Percentiles rank a stretch among this genome's conserved stretches.
phyloP scores from a whole-genome alignment of 1,140 invertebrate species.

The Phthorimaea operculella region DNA sequence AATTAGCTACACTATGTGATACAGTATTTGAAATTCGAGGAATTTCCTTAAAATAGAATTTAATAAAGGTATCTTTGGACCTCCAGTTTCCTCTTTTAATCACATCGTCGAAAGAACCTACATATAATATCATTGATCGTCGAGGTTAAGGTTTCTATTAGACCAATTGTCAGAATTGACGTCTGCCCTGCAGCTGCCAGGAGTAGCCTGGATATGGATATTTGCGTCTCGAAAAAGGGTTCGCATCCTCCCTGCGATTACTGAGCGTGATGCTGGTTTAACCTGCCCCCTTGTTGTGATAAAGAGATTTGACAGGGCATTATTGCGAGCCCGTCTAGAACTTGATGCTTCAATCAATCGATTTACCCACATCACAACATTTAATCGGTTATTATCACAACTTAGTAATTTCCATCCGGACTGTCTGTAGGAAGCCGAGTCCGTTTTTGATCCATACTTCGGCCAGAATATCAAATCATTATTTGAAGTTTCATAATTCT shows the following conservation, averaged over 20 bases:
- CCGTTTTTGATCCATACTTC: slow-evolving; percentile 7
- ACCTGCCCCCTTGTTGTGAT: slow-evolving; percentile 4
- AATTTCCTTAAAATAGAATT: not conserved
- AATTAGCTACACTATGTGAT: no score
- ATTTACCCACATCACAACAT: slow-evolving; percentile 5
- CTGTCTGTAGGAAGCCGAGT: not conserved
- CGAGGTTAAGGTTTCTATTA: not conserved
- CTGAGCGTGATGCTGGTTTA: not conserved
- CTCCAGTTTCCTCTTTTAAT: not conserved
- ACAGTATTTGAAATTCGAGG: no score
- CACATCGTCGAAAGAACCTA: no score
- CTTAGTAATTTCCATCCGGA: slow-evolving; percentile 5
- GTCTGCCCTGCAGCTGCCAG: not conserved
- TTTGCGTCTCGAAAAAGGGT: not conserved
- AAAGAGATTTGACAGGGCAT: not conserved
- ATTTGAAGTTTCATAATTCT: not conserved
- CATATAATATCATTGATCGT: no score
- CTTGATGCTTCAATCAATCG: not conserved
- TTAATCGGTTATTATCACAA: not conserved
- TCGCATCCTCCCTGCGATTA: not conserved
- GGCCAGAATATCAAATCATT: slow-evolving; percentile 7
- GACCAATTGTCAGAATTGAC: not conserved
- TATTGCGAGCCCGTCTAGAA: not conserved
- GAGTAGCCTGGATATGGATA: not conserved
- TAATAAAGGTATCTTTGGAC: not conserved